A percentile compares a stretch with the other conserved stretches of the same genome.
Evolutionary conservation across 2,888 invertebrate genomes (phyloP).

Genomic region (Pterostichus niger): DNA sequence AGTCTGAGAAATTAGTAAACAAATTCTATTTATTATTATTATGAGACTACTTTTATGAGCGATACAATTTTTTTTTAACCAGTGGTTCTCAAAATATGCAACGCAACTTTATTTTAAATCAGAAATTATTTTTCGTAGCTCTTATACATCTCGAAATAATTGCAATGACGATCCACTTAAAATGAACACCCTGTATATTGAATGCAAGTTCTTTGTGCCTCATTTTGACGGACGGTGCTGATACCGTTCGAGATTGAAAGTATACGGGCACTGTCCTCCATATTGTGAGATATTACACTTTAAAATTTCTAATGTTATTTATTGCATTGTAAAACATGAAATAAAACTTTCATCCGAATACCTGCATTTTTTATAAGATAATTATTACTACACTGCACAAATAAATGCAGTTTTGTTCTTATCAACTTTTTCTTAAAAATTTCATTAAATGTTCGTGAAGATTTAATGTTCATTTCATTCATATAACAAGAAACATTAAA

Average conservation of each 20-base stretch:
- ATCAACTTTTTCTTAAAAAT: not conserved
- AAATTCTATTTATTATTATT: too few species aligned
- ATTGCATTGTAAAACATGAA: constrained; percentile 10
- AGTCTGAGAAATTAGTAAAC: too few species aligned
- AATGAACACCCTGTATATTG: too few species aligned
- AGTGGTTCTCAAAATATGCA: too few species aligned
- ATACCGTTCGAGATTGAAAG: constrained; percentile 7
- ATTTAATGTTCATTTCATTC: constrained; percentile 5
- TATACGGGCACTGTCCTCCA: constrained; percentile 36
- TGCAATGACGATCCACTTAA: too few species aligned
- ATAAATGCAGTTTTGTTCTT: constrained; percentile 1
- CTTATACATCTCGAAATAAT: too few species aligned
- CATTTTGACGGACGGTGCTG: too few species aligned
- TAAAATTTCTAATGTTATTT: constrained; percentile 31
- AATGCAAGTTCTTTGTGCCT: too few species aligned
- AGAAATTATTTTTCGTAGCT: too few species aligned
- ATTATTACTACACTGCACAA: not conserved
- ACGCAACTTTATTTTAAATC: too few species aligned
- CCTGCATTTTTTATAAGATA: not conserved
- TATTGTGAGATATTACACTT: constrained; percentile 25
- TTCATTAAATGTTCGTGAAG: not conserved
- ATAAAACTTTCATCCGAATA: constrained; percentile 10
- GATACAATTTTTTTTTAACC: too few species aligned
- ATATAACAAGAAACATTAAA: constrained; percentile 8
- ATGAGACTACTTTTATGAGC: too few species aligned